Percentiles rank a stretch among this genome's conserved stretches.
phyloP scores from a whole-genome alignment of 1,140 invertebrate species.

The Eupristina koningsbergeri region DNA sequence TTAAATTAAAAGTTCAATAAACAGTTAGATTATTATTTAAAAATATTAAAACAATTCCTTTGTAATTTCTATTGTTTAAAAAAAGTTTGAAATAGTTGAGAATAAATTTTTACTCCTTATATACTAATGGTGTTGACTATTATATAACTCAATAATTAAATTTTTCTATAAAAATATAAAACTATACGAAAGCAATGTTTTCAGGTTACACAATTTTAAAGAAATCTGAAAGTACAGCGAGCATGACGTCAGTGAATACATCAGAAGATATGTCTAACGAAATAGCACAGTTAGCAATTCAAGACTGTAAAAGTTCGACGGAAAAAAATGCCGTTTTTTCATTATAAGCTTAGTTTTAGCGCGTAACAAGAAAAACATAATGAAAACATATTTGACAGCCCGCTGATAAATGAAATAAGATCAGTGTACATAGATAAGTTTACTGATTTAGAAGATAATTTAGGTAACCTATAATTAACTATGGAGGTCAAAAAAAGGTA shows the following conservation, averaged over 20 bases:
- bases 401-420: constrained; percentile 51
- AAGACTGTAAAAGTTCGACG: constrained; percentile 65
- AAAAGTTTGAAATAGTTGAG: too few species aligned
- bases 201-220: constrained; percentile 63
- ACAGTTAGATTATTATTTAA: too few species aligned
- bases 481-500: constrained; percentile 36
- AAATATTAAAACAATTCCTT: too few species aligned
- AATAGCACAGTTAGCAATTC: constrained; percentile 63
- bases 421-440: constrained; percentile 64
- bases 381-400: constrained; percentile 42
- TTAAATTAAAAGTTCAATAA: too few species aligned
- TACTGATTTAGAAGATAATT: constrained; percentile 54
- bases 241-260: not conserved
- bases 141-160: too few species aligned
- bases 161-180: too few species aligned
- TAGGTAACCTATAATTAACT: constrained; percentile 36
- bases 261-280: constrained; percentile 60
- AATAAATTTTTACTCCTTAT: too few species aligned
- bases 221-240: constrained; percentile 55
- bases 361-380: constrained; percentile 40
- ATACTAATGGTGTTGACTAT: too few species aligned
- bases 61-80: too few species aligned
- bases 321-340: constrained; percentile 62
- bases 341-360: constrained; percentile 63
- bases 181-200: constrained; percentile 4